phyloP scores from a whole-genome alignment of 1,140 invertebrate genomes.

The Rhopalosiphum padi region DNA sequence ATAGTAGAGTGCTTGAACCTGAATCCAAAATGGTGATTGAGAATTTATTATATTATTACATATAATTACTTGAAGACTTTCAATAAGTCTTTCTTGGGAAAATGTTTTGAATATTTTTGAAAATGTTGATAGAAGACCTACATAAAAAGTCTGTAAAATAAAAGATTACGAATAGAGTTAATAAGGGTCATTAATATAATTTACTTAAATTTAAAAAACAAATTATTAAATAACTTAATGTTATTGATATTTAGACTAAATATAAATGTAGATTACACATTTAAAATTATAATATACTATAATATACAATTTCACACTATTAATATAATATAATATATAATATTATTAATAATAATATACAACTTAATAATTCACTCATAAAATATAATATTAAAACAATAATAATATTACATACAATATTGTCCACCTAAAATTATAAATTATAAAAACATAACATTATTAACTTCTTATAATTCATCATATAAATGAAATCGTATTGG shows the following conservation, averaged over 20 bases:
- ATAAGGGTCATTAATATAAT: background rate
- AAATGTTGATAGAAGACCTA: background rate
- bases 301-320: background rate
- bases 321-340: no score
- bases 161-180: background rate
- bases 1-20: background rate
- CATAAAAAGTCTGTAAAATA: background rate
- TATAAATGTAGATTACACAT: background rate
- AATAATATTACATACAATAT: no score
- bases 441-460: no score
- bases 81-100: background rate
- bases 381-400: no score
- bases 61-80: background rate
- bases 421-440: no score
- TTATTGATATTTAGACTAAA: background rate
- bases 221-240: background rate
- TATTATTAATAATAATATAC: no score
- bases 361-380: no score
- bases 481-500: no score
- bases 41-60: background rate
- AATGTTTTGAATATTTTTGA: background rate
- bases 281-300: background rate
- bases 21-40: background rate
- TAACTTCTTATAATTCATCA: no score
- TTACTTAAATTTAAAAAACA: background rate